These are phyloP conservation scores for Rhegmatorhina hoffmannsi DNA, from an alignment of 2,113 vertebrate species.

Conservation along the genomic window DNA sequence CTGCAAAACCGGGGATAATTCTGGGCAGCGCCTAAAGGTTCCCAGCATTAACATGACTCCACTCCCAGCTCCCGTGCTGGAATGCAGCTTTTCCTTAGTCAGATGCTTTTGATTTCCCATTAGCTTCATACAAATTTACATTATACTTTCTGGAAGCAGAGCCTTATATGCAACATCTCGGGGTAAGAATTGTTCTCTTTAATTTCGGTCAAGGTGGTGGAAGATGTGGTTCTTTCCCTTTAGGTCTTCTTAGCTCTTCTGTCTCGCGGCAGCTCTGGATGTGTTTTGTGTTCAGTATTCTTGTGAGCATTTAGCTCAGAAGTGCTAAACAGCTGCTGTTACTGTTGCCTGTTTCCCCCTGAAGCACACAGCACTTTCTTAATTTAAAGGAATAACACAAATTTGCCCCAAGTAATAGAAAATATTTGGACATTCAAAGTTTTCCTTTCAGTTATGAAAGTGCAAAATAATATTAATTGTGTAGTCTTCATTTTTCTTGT, in stretches of 20 bases:
- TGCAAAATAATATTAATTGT: not conserved
- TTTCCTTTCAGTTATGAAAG: not conserved
- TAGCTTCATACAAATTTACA: not conserved
- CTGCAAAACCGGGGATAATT: not conserved
- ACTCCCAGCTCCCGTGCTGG: not conserved
- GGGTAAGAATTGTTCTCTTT: not conserved
- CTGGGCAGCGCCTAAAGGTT: not conserved
- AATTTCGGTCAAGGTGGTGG: not conserved
- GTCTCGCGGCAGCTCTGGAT: not conserved
- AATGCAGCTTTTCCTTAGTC: not conserved
- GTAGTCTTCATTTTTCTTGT: not conserved
- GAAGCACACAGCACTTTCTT: not conserved
- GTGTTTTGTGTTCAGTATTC: not conserved
- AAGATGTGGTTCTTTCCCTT: not conserved
- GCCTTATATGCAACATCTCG: not conserved
- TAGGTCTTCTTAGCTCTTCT: not conserved
- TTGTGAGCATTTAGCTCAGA: conserved; percentile 23
- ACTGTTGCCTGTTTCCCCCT: conserved; percentile 8
- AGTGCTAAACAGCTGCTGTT: conserved; percentile 33
- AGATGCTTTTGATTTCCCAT: not conserved
- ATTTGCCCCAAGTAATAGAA: not conserved
- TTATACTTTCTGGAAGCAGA: not conserved
- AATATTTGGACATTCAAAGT: not conserved
- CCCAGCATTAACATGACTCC: not conserved
- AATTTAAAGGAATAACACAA: conserved; percentile 36